Percentiles rank a stretch among this genome's conserved stretches.
These are phyloP conservation scores for Varanus salvator DNA, from an alignment of 2,113 vertebrate genomes.

Conservation along the genomic window DNA sequence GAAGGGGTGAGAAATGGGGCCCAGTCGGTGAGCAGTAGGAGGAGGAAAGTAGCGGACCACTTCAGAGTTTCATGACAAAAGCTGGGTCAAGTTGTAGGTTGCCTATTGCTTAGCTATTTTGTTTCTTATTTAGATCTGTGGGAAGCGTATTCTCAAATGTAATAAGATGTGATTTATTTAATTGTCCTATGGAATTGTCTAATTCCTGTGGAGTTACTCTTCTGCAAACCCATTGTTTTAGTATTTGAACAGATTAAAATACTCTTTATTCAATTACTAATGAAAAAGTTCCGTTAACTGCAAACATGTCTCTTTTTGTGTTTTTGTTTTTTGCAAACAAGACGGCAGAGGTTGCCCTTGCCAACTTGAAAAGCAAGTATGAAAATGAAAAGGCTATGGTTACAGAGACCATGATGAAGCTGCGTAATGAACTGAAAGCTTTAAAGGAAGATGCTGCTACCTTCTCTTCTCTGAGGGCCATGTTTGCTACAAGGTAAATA, in stretches of 20 bases:
- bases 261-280: neutral
- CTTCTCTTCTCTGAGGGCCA: constrained; percentile 95
- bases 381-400: constrained; percentile 96
- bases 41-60: too few species aligned
- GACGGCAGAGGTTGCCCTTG: constrained; percentile 96
- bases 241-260: neutral
- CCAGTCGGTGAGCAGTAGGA: too few species aligned
- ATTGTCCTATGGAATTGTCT: neutral
- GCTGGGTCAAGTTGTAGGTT: neutral
- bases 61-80: neutral
- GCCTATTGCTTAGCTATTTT: neutral
- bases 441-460: constrained; percentile 98
- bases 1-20: too few species aligned
- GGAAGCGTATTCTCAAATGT: neutral
- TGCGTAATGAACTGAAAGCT: constrained; percentile 96
- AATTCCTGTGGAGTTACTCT: neutral
- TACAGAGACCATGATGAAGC: constrained; percentile 96
- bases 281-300: constrained; percentile 7
- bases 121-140: neutral
- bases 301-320: neutral
- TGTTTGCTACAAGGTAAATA: constrained; percentile 96
- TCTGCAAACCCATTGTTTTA: constrained; percentile 15
- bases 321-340: constrained; percentile 60
- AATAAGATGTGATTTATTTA: constrained; percentile 6
- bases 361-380: constrained; percentile 98